A percentile compares a stretch with the other conserved stretches of the same genome.
These are phyloP conservation scores for Pegea sp. DNA, from an alignment of 23 tunicate genomes.

Conservation along the genomic window DNA sequence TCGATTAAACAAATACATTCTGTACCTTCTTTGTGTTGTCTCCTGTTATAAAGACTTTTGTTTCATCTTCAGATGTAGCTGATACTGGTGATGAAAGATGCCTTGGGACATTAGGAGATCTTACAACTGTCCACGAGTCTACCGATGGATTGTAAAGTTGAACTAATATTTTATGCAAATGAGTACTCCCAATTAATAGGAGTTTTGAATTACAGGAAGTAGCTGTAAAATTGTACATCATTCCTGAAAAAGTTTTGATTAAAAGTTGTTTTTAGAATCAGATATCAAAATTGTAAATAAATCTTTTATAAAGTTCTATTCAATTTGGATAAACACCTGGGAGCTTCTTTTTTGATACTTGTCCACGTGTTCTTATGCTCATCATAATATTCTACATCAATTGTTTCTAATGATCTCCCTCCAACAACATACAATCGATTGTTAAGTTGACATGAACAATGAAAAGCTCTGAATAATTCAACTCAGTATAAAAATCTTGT, in stretches of 20 bases:
- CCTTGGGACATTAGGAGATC: constrained; percentile 72
- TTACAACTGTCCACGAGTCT: constrained; percentile 36
- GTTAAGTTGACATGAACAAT: constrained; percentile 39
- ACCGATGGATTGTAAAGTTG: constrained; percentile 68
- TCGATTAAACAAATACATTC: too few relatives aligned
- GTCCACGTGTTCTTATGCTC: constrained; percentile 18
- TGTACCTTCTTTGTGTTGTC: constrained; percentile 84
- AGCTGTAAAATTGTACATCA: constrained; percentile 31
- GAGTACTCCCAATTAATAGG: constrained; percentile 38
- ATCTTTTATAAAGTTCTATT: not conserved
- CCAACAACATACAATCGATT: constrained; percentile 44
- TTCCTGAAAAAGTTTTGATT: constrained; percentile 4
- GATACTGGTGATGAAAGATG: constrained; percentile 63
- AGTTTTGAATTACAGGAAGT: constrained; percentile 43
- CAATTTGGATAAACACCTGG: constrained; percentile 10
- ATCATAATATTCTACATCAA: constrained; percentile 39
- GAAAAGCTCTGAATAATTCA: constrained; percentile 38
- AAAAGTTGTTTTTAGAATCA: too few relatives aligned
- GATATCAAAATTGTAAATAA: too few relatives aligned
- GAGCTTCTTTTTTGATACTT: constrained; percentile 20
- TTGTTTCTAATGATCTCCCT: constrained; percentile 9
- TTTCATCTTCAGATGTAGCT: constrained; percentile 28
- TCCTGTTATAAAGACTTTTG: constrained; percentile 20
- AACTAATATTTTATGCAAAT: constrained; percentile 14
- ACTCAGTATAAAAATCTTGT: too few relatives aligned